Conservation (phyloP, 2,113 vertebrate genomes). For the Mellivora capensis region DNA sequence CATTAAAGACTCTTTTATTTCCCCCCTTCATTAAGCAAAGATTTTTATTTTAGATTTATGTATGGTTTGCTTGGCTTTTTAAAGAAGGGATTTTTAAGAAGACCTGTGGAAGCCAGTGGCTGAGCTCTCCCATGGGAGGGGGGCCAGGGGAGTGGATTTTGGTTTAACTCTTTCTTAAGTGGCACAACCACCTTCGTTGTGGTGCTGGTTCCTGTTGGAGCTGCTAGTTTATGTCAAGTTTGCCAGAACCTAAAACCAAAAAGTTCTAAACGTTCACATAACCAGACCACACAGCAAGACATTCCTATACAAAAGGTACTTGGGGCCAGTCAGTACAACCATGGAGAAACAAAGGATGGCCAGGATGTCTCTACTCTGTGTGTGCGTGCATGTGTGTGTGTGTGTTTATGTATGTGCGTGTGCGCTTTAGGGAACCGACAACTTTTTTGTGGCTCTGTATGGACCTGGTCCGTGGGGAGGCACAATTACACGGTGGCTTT, state of each 20-base stretch:
- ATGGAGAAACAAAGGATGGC: background rate
- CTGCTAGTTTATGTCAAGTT: background rate
- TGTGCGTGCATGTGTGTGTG: rapidly evolving
- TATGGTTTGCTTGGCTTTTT: background rate
- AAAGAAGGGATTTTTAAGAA: background rate
- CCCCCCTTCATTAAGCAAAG: background rate
- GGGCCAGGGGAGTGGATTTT: background rate
- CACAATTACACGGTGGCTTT: background rate
- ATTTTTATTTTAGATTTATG: background rate
- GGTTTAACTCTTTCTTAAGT: background rate
- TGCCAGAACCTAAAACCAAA: background rate
- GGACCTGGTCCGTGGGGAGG: background rate
- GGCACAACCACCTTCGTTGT: background rate
- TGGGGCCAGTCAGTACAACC: background rate
- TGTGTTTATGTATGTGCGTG: background rate
- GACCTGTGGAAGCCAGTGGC: background rate
- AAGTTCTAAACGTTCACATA: background rate
- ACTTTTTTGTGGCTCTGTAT: background rate
- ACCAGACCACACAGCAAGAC: background rate
- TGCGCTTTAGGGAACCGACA: background rate
- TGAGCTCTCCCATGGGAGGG: background rate
- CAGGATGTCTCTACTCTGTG: too few relatives aligned
- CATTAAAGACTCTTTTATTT: background rate
- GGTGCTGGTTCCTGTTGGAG: background rate
- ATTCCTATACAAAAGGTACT: background rate